phyloP scores from a whole-genome alignment of 2,113 vertebrate species.

The Paraplagusia blochii region DNA sequence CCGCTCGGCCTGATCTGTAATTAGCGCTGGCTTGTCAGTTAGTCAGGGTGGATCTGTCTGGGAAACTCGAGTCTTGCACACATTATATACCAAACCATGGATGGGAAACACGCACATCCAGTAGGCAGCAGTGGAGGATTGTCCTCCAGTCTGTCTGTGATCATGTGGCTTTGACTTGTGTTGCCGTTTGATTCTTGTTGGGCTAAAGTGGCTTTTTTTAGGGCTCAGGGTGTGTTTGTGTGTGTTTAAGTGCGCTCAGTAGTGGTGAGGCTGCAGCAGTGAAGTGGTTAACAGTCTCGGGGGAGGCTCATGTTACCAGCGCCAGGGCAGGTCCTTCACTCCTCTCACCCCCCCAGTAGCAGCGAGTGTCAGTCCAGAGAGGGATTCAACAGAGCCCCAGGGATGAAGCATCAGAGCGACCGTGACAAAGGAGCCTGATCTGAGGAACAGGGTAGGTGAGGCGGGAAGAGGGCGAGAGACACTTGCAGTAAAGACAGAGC shows the following conservation, averaged over 20 bases:
- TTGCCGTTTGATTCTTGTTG: constrained; percentile 38
- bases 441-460: constrained; percentile 45
- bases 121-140: constrained; percentile 31
- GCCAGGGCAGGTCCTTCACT: constrained; percentile 50
- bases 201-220: constrained; percentile 47
- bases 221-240: constrained; percentile 33
- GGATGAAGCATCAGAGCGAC: constrained; percentile 60
- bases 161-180: constrained; percentile 57
- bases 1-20: constrained; percentile 73
- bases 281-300: constrained; percentile 68
- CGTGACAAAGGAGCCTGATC: constrained; percentile 56
- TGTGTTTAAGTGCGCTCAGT: constrained; percentile 32
- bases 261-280: constrained; percentile 58
- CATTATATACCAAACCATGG: constrained; percentile 17
- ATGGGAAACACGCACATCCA: constrained; percentile 45
- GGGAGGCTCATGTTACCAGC: constrained; percentile 66
- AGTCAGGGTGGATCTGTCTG: constrained; percentile 71
- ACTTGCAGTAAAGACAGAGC: constrained; percentile 9
- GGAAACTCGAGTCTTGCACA: constrained; percentile 63
- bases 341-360: constrained; percentile 4
- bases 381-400: constrained; percentile 38
- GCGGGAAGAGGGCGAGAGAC: constrained; percentile 16
- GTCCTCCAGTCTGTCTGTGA: constrained; percentile 39
- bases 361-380: constrained; percentile 46
- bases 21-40: constrained; percentile 69